A percentile compares a stretch with the other conserved stretches of the same genome.
Conservation (phyloP, 2,888 invertebrate species). For the Antheraea yamamai region DNA sequence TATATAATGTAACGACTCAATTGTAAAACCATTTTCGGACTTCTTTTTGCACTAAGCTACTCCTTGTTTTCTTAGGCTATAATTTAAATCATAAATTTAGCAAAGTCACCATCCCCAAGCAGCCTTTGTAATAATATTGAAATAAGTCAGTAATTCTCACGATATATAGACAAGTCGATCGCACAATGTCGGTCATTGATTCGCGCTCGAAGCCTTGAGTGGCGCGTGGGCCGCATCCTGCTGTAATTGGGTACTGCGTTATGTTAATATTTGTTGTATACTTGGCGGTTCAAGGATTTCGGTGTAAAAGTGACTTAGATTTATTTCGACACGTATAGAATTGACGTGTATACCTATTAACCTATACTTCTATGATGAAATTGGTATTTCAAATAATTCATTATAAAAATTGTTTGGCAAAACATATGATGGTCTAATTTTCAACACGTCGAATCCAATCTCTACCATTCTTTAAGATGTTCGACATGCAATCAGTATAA, state of each 20-base stretch:
- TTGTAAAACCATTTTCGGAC: background rate
- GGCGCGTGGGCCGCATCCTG: constrained; percentile 51
- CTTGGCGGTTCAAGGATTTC: constrained; percentile 21
- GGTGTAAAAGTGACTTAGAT: constrained; percentile 18
- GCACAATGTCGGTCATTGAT: constrained; percentile 52
- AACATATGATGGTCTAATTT: no score
- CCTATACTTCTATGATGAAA: background rate
- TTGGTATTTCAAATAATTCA: background rate
- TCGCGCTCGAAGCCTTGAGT: constrained; percentile 42
- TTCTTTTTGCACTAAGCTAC: background rate
- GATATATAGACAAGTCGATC: constrained; percentile 24
- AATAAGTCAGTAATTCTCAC: constrained; percentile 15
- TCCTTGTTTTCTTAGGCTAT: background rate
- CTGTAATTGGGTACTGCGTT: constrained; percentile 28
- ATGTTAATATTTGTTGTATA: constrained; percentile 10
- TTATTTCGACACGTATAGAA: background rate
- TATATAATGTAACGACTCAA: background rate
- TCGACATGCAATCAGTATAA: no score
- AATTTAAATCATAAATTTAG: background rate
- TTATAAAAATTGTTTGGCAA: background rate
- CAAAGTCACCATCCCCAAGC: background rate
- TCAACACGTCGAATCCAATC: no score
- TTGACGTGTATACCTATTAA: background rate
- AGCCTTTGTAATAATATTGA: background rate
- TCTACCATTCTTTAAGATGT: no score